Conservation (phyloP, 2,797 vertebrate species). For the Microctenopoma steveboyesi region DNA sequence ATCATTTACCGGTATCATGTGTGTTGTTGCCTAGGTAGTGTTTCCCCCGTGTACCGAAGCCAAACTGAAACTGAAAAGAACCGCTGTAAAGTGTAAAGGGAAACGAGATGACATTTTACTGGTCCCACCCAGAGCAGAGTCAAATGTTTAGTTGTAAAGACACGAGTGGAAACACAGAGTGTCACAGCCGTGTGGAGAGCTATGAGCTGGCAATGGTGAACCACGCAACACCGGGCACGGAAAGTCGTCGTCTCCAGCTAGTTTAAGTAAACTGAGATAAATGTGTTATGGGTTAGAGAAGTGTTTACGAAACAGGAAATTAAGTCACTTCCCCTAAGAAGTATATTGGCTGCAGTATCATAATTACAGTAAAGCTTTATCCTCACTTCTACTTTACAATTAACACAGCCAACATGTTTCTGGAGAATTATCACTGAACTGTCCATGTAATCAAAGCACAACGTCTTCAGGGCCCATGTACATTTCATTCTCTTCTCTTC, state of each 20-base stretch:
- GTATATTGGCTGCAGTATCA: slow-evolving; percentile 33
- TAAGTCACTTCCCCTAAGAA: slow-evolving; percentile 68
- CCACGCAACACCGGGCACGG: slow-evolving; percentile 9
- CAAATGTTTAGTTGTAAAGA: slow-evolving; percentile 38
- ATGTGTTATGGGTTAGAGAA: slow-evolving; percentile 58
- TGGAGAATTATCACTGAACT: background rate
- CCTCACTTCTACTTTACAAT: slow-evolving; percentile 65
- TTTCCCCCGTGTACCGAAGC: slow-evolving; percentile 43
- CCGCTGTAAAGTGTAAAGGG: slow-evolving; percentile 48
- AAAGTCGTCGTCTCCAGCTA: slow-evolving; percentile 28
- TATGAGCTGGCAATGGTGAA: background rate
- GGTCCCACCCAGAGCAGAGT: slow-evolving; percentile 62
- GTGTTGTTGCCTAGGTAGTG: slow-evolving; percentile 32
- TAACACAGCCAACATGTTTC: slow-evolving; percentile 17
- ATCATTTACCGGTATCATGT: slow-evolving; percentile 51
- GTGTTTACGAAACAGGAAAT: slow-evolving; percentile 76
- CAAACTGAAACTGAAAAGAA: slow-evolving; percentile 65
- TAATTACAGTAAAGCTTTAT: slow-evolving; percentile 38
- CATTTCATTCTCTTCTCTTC: slow-evolving; percentile 11
- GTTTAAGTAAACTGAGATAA: slow-evolving; percentile 54
- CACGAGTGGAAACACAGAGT: slow-evolving; percentile 48
- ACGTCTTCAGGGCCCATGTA: background rate
- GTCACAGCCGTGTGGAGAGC: slow-evolving; percentile 13
- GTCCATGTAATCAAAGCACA: background rate
- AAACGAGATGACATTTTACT: slow-evolving; percentile 70